Percentiles rank a stretch among this genome's conserved stretches.
phyloP scores from a whole-genome alignment of 2,888 invertebrate genomes.

The Sphaerophoria taeniata region DNA sequence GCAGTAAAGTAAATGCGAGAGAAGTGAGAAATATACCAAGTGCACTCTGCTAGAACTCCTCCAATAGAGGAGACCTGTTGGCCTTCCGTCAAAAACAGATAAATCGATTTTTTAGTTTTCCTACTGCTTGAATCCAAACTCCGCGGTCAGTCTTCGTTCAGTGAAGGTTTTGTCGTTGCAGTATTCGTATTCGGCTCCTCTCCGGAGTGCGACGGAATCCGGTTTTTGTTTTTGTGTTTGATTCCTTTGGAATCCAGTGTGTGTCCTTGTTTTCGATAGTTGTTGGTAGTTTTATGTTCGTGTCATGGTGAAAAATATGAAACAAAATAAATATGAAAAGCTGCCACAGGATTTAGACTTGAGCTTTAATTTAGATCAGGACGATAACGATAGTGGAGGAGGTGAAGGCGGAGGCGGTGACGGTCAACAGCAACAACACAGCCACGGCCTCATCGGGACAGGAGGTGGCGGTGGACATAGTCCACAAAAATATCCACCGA shows the following conservation, averaged over 20 bases:
- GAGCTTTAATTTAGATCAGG: slow-evolving; percentile 77
- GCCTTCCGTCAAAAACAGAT: slow-evolving; percentile 50
- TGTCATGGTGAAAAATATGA: slow-evolving; percentile 78
- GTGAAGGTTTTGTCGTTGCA: slow-evolving; percentile 2
- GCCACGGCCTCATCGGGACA: slow-evolving; percentile 67
- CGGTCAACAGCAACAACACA: slow-evolving; percentile 77
- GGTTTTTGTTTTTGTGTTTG: slow-evolving; percentile 2
- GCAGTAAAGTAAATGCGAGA: slow-evolving; percentile 29
- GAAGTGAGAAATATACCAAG: slow-evolving; percentile 20
- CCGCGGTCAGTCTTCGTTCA: neutral
- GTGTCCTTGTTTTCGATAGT: neutral
- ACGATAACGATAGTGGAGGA: slow-evolving; percentile 74
- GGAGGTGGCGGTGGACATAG: slow-evolving; percentile 75
- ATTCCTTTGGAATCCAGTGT: neutral
- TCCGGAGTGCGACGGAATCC: neutral
- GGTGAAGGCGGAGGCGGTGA: slow-evolving; percentile 75
- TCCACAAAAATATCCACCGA: slow-evolving; percentile 68
- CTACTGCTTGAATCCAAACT: neutral
- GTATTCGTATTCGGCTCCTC: too few species aligned
- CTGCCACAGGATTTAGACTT: slow-evolving; percentile 82
- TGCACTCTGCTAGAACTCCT: slow-evolving; percentile 41
- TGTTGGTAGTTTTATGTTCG: slow-evolving; percentile 19
- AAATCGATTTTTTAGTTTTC: slow-evolving; percentile 58
- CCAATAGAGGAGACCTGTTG: slow-evolving; percentile 66
- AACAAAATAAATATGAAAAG: slow-evolving; percentile 82